Base-by-base conservation (phyloP, 2,888 invertebrate species). In the Leucozona laternaria region DNA sequence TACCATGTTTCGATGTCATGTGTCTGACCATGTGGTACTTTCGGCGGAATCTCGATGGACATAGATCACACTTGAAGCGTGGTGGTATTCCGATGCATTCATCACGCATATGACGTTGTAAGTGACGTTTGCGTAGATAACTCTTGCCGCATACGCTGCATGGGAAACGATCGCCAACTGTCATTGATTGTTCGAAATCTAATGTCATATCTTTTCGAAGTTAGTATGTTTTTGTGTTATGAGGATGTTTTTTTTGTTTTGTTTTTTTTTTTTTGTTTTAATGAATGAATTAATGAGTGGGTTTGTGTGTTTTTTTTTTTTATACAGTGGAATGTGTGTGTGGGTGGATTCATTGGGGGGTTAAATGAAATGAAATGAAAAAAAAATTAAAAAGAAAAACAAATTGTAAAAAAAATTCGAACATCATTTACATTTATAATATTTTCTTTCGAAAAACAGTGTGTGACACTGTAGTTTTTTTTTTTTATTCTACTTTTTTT, bases 111-210 rank as follows among this genome's bases (percentile, higher is more conserved):
- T 95, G 95, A 10, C 95, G 93, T 88, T 94, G 94, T 79, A 95
- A 90, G 81, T 95, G 95, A 55, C 95, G 94, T 90, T 94, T 94
- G 57, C 95, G 93, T 89, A 94, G 93, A 90, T 95, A 95, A 81
- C 93, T 94, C 91, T 94, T 94, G 88, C 93, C 93, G 88, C 95
- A 95, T 58, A 93, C 93, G 71, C 91, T 90, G 90, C 95, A 95
- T 22, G 92, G 92, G 89, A 93, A 94, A 81, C 94, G 93, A 76
- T 93, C 92, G 20, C 89, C 89, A 20, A 73, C 53, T 71, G 68
- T 76, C 79, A 84, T 88, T 64, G 88, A 57, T 70, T 88, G 80
- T 82, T 89, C 88, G 37, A 89, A 89, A 8, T 89, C 88, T 68
- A 88, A 84, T 88, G 89, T 89, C 20, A 88, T 60, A 55, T 88